These are phyloP conservation scores for Toxotes jaculatrix DNA, from an alignment of 2,113 vertebrate species.

Conservation along the genomic window DNA sequence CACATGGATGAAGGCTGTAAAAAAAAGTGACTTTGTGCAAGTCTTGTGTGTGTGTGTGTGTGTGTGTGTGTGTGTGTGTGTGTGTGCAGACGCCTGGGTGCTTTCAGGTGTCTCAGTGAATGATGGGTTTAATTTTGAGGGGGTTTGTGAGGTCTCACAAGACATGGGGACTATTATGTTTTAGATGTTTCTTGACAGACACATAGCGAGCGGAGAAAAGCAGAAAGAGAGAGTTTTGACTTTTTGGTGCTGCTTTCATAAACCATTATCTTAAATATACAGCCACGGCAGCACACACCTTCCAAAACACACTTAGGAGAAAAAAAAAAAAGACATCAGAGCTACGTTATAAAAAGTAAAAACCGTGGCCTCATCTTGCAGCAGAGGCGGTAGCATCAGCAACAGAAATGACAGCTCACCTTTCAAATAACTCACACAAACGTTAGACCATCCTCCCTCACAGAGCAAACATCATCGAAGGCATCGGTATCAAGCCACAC, in stretches of 20 bases:
- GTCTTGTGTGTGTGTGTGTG: too few relatives aligned
- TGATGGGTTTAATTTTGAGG: constrained; percentile 72
- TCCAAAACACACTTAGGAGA: constrained; percentile 7
- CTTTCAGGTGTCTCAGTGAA: constrained; percentile 62
- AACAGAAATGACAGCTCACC: constrained; percentile 5
- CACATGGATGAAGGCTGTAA: constrained; percentile 26
- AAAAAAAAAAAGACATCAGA: constrained; percentile 11
- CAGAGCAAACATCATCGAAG: constrained; percentile 26
- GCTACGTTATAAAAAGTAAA: not conserved
- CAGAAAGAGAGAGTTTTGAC: constrained; percentile 8
- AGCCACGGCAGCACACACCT: not conserved
- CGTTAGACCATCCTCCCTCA: not conserved
- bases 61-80: constrained; percentile 11
- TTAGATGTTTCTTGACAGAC: constrained; percentile 55
- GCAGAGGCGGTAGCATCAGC: not conserved
- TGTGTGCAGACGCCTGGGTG: constrained; percentile 18
- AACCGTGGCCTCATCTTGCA: not conserved
- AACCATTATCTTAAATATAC: constrained; percentile 13
- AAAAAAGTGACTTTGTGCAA: constrained; percentile 37
- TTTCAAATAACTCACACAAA: not conserved
- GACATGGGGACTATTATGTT: constrained; percentile 50
- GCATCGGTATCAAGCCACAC: not conserved
- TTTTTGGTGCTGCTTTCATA: constrained; percentile 20
- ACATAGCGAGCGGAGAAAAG: not conserved
- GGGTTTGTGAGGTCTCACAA: constrained; percentile 47